Evolutionary conservation across 2,888 invertebrate genomes (phyloP), one percentile per base, ranked within the genome.

Genomic region (Blera fallax): DNA sequence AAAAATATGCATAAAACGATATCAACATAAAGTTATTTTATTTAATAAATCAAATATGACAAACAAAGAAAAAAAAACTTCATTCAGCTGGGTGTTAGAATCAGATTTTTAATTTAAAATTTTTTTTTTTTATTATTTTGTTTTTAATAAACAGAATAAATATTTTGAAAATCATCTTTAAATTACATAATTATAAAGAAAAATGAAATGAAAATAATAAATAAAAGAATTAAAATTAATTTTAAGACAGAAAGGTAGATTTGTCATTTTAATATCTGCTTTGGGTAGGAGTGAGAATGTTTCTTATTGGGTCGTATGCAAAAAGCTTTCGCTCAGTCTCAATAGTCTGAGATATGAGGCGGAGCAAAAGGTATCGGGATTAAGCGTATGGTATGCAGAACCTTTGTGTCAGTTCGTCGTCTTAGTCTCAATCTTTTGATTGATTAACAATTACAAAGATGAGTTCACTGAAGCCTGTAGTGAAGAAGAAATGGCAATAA

Each of bases 211-310:
- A 70, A 77, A 67, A 67, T 16, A 70, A 80, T 84, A 69, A 84
- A 84, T 80, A 80, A 76, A 79, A 65, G 84, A 80, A 80, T 84
- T 84, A 79, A 56, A 84, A 84, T 14, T 73, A 79, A 79, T 69
- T 84, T 84, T 79, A 78, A 62, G 62, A 54, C n/a, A n/a, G 48
- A 29, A 32, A 18, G 40, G 11, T 16, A 1, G n/a, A 5, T 76
- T 81, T 54, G 1, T 18, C 37, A n/a, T 56, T 43, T 50, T 18
- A 5, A 14, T 60, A 37, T 48, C 14, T 11, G 1, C 27, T 27
- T 2, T 27, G 3, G 27, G 5, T 27, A 27, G 5, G n/a, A n/a
- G n/a, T n/a, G n/a, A n/a, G n/a, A n/a, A n/a, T n/a, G n/a, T n/a
- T n/a, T n/a, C n/a, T n/a, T n/a, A n/a, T n/a, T n/a, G n/a, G n/a